These are phyloP conservation scores for Trematomus bernacchii DNA, from an alignment of 2,797 vertebrate genomes.

Conservation along the genomic window DNA sequence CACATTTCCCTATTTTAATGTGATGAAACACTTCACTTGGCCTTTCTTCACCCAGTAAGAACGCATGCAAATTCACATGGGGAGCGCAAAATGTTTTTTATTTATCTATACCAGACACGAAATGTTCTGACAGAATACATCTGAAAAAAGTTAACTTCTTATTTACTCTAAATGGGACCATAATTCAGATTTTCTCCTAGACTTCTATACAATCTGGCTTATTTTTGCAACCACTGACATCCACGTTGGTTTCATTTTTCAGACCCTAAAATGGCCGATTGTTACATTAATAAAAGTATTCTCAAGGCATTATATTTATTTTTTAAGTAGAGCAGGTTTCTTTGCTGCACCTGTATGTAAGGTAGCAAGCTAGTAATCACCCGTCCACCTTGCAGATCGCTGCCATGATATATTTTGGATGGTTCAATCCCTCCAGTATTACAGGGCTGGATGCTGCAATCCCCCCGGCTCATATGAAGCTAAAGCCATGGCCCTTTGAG, in stretches of 20 bases:
- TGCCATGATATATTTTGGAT: conserved; percentile 29
- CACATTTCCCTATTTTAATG: not conserved
- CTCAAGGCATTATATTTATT: not conserved
- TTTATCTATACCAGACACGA: not conserved
- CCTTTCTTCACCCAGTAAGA: not conserved
- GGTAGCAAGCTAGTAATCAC: not conserved
- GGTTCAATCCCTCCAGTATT: conserved; percentile 35
- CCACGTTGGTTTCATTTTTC: no score
- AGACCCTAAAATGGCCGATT: no score
- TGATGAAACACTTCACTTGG: not conserved
- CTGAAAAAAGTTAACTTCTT: not conserved
- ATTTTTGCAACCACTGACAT: no score
- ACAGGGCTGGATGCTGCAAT: conserved; percentile 26
- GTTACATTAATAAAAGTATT: not conserved
- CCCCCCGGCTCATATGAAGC: conserved; percentile 22
- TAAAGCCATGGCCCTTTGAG: conserved; percentile 6
- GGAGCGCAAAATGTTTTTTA: not conserved
- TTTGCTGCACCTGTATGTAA: conserved; percentile 8
- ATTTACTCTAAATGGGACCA: no score
- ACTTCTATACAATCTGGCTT: no score
- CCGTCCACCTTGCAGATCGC: conserved; percentile 2
- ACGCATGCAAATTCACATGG: not conserved
- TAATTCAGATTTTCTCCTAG: no score
- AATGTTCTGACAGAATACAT: conserved; percentile 1
- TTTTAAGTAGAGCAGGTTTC: not conserved